Conservation (phyloP, 2,797 vertebrate species). For the Fratercula arctica region DNA sequence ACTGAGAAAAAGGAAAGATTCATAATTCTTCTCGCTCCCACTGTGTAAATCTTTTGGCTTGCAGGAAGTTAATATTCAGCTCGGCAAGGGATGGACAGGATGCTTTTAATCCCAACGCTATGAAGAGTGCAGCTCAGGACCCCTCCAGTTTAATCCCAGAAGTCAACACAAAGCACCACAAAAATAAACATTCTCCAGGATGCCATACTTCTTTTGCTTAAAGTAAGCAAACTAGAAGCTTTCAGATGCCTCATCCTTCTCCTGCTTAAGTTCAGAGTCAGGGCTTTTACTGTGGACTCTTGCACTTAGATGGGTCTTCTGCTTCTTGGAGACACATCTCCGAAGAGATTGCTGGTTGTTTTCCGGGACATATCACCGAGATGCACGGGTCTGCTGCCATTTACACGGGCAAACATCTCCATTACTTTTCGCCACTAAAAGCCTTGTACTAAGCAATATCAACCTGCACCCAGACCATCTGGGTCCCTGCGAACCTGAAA, state of each 20-base stretch:
- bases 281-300: neutral
- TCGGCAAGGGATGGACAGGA: neutral
- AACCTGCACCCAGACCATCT: neutral
- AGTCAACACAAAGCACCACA: neutral
- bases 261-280: neutral
- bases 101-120: neutral
- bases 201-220: neutral
- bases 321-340: neutral
- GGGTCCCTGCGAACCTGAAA: neutral
- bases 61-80: neutral
- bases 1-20: neutral
- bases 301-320: neutral
- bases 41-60: neutral
- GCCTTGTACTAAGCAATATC: neutral
- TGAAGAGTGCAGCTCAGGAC: neutral
- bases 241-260: neutral
- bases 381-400: neutral
- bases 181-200: slow-evolving; percentile 1
- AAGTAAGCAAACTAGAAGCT: neutral
- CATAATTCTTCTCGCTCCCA: neutral
- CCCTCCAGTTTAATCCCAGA: neutral
- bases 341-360: neutral
- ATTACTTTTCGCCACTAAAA: neutral
- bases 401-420: neutral
- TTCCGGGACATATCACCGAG: neutral